A percentile compares a stretch with the other conserved stretches of the same genome.
Evolutionary conservation across 2,888 invertebrate species (phyloP).

Genomic region (Stenichneumon culpator): DNA sequence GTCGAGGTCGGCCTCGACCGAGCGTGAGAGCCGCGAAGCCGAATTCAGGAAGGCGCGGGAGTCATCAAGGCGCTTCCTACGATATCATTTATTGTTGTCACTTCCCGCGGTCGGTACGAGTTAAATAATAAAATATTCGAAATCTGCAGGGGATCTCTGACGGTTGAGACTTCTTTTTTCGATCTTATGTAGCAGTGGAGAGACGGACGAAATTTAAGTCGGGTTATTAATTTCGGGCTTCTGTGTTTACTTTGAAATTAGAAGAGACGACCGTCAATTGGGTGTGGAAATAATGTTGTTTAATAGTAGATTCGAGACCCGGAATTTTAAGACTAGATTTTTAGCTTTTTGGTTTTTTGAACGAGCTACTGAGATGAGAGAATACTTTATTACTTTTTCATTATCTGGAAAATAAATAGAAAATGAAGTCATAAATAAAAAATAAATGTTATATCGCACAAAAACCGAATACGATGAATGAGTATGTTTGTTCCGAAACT

Average conservation of each 20-base stretch:
- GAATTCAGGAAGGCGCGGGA: constrained; percentile 3
- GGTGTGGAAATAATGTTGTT: too few relatives aligned
- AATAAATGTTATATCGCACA: too few relatives aligned
- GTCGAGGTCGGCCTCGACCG: constrained; percentile 14
- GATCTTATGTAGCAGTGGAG: background rate
- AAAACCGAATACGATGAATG: too few relatives aligned
- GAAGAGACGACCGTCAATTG: too few relatives aligned
- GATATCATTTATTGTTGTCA: background rate
- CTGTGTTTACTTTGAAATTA: background rate
- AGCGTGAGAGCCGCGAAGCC: constrained; percentile 36
- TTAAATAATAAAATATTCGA: background rate
- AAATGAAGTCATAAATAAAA: too few relatives aligned
- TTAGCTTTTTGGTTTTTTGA: too few relatives aligned
- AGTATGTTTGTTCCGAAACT: background rate
- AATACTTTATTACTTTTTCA: too few relatives aligned
- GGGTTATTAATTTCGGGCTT: background rate
- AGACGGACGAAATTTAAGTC: background rate
- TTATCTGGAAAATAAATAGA: background rate
- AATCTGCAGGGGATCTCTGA: background rate
- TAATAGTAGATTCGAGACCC: too few relatives aligned
- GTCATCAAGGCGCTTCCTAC: background rate
- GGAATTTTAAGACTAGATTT: too few relatives aligned
- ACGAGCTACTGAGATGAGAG: too few relatives aligned
- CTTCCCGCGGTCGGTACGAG: background rate
- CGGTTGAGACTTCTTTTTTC: background rate